phyloP scores from a whole-genome alignment of 2,888 invertebrate species.

The Arge pagana region DNA sequence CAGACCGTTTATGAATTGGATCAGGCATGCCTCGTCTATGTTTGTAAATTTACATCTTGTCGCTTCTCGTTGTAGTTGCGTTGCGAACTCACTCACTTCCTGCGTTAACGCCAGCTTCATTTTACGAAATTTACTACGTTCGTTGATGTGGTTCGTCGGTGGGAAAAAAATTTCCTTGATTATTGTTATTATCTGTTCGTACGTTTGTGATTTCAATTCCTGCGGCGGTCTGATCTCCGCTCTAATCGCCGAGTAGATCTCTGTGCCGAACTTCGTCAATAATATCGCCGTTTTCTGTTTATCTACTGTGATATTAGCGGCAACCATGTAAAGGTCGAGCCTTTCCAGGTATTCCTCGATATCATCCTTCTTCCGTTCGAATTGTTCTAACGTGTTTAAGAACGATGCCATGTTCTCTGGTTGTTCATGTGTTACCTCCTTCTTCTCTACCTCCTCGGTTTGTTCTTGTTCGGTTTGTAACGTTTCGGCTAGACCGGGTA shows the following conservation, averaged over 20 bases:
- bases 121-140: constrained; percentile 22
- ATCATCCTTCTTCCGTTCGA: constrained; percentile 20
- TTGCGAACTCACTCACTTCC: constrained; percentile 10
- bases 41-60: not conserved
- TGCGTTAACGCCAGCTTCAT: constrained; percentile 16
- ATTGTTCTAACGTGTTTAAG: constrained; percentile 14
- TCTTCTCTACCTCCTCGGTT: no score
- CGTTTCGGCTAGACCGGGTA: no score
- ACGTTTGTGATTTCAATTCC: constrained; percentile 9
- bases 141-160: constrained; percentile 20
- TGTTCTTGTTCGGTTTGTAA: no score
- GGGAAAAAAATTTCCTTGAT: constrained; percentile 20
- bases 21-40: not conserved
- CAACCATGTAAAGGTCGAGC: constrained; percentile 23
- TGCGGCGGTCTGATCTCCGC: constrained; percentile 23
- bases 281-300: constrained; percentile 18
- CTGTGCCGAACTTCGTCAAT: constrained; percentile 9
- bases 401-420: constrained; percentile 17
- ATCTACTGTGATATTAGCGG: constrained; percentile 9
- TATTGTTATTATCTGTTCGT: constrained; percentile 7
- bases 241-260: constrained; percentile 11
- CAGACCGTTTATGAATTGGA: not conserved
- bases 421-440: not conserved
- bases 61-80: constrained; percentile 6
- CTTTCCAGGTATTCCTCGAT: constrained; percentile 23